Percentiles rank a stretch among this genome's conserved stretches.
These are phyloP conservation scores for Panurus biarmicus DNA, from an alignment of 2,113 vertebrate genomes.

Conservation along the genomic window DNA sequence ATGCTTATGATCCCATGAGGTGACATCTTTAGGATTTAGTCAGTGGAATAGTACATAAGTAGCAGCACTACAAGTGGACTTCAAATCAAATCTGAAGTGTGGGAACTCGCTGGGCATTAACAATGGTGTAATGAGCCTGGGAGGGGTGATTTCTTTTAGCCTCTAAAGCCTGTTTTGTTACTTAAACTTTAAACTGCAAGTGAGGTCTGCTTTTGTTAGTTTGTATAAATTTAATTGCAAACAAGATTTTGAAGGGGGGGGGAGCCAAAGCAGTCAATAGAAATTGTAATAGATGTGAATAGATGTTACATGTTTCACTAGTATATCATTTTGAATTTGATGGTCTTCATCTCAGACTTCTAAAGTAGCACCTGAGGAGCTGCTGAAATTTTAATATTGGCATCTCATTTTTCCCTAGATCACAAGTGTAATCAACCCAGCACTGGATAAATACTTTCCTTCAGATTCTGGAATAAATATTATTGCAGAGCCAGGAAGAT, in stretches of 20 bases:
- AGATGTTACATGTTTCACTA: background rate
- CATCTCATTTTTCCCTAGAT: constrained; percentile 69
- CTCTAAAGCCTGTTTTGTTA: background rate
- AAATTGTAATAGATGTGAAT: background rate
- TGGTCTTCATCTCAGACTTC: background rate
- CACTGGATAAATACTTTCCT: constrained; percentile 94
- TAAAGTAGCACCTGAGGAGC: background rate
- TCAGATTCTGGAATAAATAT: constrained; percentile 79
- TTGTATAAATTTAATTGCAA: background rate
- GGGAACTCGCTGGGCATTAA: background rate
- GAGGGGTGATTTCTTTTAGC: background rate
- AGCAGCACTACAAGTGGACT: background rate
- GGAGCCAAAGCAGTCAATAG: background rate
- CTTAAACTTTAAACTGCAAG: background rate
- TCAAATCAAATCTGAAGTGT: background rate
- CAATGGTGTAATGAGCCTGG: background rate
- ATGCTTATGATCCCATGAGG: background rate
- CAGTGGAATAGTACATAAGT: background rate
- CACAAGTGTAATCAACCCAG: constrained; percentile 85
- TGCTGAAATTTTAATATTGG: background rate
- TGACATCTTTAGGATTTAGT: background rate
- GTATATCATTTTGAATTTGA: background rate
- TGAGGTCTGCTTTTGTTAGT: background rate
- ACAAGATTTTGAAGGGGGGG: background rate
- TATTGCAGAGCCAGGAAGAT: constrained; percentile 94